phyloP scores from a whole-genome alignment of 2,797 vertebrate species.

The Siniperca scherzeri region DNA sequence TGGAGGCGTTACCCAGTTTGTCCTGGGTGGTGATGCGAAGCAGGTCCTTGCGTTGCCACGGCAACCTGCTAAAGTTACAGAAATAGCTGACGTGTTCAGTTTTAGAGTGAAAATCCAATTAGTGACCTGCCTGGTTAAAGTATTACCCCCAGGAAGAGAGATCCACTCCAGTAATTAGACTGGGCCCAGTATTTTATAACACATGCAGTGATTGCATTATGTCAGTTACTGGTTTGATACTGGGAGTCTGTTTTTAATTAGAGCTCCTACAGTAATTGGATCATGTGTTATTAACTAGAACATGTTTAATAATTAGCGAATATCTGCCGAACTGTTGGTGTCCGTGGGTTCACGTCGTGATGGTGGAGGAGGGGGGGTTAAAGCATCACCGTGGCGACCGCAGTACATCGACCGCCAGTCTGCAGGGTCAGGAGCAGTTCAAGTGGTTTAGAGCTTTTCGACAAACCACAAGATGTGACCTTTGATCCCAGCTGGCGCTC shows the following conservation, averaged over 20 bases:
- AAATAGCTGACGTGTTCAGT: not conserved
- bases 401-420: slow-evolving; percentile 47
- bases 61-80: not conserved
- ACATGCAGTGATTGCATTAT: not conserved
- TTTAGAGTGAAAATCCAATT: not conserved
- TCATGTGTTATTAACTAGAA: slow-evolving; percentile 6
- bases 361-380: not conserved
- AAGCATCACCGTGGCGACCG: slow-evolving; percentile 22
- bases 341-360: not conserved
- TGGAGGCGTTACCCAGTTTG: too few relatives aligned
- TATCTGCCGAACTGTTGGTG: not conserved
- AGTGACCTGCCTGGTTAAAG: not conserved
- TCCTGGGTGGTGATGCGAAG: too few relatives aligned
- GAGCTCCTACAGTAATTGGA: not conserved
- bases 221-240: not conserved
- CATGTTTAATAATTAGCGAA: slow-evolving; percentile 16
- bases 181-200: not conserved
- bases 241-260: slow-evolving; percentile 19
- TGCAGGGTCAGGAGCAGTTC: slow-evolving; percentile 49
- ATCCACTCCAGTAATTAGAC: slow-evolving; percentile 32
- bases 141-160: not conserved
- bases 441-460: slow-evolving; percentile 54
- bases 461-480: slow-evolving; percentile 67
- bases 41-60: not conserved
- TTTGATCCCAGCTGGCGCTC: slow-evolving; percentile 49